Conservation (phyloP, 2,888 invertebrate species). For the Encarsia formosa region DNA sequence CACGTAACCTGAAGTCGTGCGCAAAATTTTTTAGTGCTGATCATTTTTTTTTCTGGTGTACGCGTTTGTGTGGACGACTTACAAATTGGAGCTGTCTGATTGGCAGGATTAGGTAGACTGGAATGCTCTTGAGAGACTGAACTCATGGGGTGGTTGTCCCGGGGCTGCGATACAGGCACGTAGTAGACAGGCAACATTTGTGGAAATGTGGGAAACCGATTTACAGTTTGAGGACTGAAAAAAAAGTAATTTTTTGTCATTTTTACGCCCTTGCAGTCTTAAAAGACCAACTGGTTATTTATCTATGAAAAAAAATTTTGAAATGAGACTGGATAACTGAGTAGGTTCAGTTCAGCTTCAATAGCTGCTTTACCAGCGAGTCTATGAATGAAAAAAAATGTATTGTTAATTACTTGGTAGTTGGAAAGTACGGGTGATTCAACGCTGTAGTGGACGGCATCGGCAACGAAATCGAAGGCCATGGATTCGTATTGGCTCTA, state of each 20-base stretch:
- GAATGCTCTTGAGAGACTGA: conserved; percentile 21
- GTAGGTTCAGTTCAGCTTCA: too few species aligned
- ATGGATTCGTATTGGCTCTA: conserved; percentile 57
- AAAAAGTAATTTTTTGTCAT: too few species aligned
- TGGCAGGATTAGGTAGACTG: conserved; percentile 15
- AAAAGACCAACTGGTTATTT: too few species aligned
- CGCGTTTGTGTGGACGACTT: too few species aligned
- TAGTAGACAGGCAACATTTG: conserved; percentile 55
- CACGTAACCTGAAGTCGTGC: conserved; percentile 38
- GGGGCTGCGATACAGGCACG: conserved; percentile 52
- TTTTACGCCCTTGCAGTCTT: too few species aligned
- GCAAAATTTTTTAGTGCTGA: too few species aligned
- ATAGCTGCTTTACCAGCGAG: conserved; percentile 9
- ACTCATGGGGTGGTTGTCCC: conserved; percentile 11
- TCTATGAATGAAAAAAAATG: not conserved
- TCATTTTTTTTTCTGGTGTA: too few species aligned
- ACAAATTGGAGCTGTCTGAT: conserved; percentile 24
- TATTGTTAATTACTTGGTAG: conserved; percentile 36
- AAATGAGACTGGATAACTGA: too few species aligned
- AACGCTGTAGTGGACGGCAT: conserved; percentile 39
- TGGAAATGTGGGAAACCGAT: conserved; percentile 49
- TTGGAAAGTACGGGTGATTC: conserved; percentile 19
- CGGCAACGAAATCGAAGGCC: conserved; percentile 61
- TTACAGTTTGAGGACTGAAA: conserved; percentile 34
- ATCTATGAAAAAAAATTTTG: too few species aligned